phyloP scores from a whole-genome alignment of 2,113 vertebrate genomes.

The Bostrychus sinensis region DNA sequence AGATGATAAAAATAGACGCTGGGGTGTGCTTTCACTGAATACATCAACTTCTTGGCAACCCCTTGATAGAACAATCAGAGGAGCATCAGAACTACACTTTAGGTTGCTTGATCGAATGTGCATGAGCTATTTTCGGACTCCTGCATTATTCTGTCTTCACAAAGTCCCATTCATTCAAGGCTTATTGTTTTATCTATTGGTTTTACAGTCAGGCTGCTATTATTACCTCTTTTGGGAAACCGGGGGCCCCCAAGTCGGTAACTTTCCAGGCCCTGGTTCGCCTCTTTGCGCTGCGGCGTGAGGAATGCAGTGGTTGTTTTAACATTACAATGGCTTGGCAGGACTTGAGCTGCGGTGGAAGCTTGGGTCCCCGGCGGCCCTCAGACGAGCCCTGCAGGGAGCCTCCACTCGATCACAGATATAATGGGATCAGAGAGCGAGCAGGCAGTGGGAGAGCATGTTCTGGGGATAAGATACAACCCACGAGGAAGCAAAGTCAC shows the following conservation, averaged over 20 bases:
- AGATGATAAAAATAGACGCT: constrained; percentile 26
- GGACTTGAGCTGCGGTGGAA: constrained; percentile 54
- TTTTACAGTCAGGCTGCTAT: constrained; percentile 21
- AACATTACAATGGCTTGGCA: constrained; percentile 73
- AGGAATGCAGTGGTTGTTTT: constrained; percentile 76
- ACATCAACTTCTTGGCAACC: constrained; percentile 24
- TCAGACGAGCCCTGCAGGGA: constrained; percentile 57
- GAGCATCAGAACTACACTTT: constrained; percentile 16
- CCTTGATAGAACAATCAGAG: neutral
- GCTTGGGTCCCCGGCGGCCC: constrained; percentile 51
- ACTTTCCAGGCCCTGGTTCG: constrained; percentile 59
- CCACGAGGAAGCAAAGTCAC: constrained; percentile 3
- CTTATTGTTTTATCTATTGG: constrained; percentile 33
- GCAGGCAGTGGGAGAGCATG: constrained; percentile 21
- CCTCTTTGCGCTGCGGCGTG: constrained; percentile 49
- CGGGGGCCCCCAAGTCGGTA: constrained; percentile 53
- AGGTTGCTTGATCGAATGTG: constrained; percentile 19
- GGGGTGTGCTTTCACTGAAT: constrained; percentile 24
- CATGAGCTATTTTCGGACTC: constrained; percentile 1
- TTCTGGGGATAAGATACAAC: constrained; percentile 25
- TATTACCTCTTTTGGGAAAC: constrained; percentile 45
- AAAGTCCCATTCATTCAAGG: constrained; percentile 26
- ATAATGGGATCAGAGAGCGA: constrained; percentile 26
- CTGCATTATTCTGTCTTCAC: constrained; percentile 16
- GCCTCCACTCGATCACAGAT: constrained; percentile 20